Evolutionary conservation across 92 coral and sea anemone genomes (phyloP).

Genomic region (Isaurus tuberculatus): DNA sequence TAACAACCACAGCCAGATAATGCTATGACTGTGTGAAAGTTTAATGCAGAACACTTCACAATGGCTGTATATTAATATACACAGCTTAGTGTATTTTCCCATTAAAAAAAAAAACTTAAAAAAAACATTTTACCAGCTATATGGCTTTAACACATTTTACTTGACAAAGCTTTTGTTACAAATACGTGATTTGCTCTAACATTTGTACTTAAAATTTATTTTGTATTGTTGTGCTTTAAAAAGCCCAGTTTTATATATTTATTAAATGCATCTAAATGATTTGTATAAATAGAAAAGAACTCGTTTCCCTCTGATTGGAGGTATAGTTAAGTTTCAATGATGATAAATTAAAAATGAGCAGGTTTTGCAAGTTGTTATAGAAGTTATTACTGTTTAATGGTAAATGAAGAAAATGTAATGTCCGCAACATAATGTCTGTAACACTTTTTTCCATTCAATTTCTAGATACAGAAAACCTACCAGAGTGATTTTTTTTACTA

Average conservation of each 20-base stretch:
- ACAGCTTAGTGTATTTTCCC: conserved; percentile 18
- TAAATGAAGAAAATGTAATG: conserved; percentile 10
- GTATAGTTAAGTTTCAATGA: conserved; percentile 29
- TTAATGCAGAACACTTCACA: conserved; percentile 28
- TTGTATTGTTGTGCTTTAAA: conserved; percentile 22
- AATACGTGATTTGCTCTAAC: conserved; percentile 33
- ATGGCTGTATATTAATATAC: conserved; percentile 35
- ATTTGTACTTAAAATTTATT: background rate
- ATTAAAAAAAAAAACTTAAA: background rate
- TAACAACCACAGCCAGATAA: conserved; percentile 28
- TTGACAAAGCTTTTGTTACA: conserved; percentile 36
- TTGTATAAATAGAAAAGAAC: conserved; percentile 9
- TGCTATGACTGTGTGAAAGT: background rate
- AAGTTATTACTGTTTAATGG: conserved; percentile 38
- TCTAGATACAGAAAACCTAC: conserved; percentile 24
- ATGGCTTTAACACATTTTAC: conserved; percentile 13
- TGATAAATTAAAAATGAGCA: conserved; percentile 11
- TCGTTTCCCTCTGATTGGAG: conserved; percentile 23
- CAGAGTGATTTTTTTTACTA: conserved; percentile 30
- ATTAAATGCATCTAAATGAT: conserved; percentile 13
- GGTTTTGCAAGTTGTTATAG: conserved; percentile 33
- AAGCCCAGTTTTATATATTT: conserved; percentile 10
- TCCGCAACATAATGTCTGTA: background rate
- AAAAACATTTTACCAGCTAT: conserved; percentile 17
- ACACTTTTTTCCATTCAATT: conserved; percentile 17